These are phyloP conservation scores for Ciconia boyciana DNA, from an alignment of 2,113 vertebrate genomes.

Conservation along the genomic window DNA sequence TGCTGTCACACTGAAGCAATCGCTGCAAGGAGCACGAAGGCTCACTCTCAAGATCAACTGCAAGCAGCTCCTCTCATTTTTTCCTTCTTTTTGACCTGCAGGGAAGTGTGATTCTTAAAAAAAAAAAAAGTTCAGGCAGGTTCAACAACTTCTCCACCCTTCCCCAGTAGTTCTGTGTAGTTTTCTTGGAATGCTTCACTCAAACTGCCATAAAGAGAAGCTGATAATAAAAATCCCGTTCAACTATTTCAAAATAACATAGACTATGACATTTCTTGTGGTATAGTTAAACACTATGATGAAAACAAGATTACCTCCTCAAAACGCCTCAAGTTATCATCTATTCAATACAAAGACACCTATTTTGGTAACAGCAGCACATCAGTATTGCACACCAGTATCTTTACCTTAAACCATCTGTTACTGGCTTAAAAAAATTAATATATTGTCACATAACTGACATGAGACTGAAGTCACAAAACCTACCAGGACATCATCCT, in stretches of 20 bases:
- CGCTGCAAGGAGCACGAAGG: background rate
- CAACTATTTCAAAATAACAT: background rate
- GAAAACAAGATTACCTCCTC: background rate
- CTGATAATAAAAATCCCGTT: background rate
- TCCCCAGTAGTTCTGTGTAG: background rate
- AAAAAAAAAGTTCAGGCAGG: background rate
- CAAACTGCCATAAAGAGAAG: background rate
- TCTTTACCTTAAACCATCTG: background rate
- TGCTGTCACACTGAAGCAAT: background rate
- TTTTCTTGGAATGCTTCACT: background rate
- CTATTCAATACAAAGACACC: background rate
- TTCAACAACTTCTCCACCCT: background rate
- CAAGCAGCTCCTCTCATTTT: background rate
- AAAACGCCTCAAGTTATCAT: background rate
- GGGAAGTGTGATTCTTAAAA: background rate
- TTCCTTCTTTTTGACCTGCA: background rate
- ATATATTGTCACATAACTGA: background rate
- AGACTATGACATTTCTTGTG: background rate
- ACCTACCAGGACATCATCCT: background rate
- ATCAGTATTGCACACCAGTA: background rate
- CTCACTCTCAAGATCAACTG: accelerated
- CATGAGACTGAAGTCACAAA: background rate
- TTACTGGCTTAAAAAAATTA: background rate
- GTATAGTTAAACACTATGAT: background rate
- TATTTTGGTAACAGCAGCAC: background rate